Percentiles rank a stretch among this genome's conserved stretches.
Conservation (phyloP, 2,113 vertebrate genomes). For the Hyperoodon ampullatus region DNA sequence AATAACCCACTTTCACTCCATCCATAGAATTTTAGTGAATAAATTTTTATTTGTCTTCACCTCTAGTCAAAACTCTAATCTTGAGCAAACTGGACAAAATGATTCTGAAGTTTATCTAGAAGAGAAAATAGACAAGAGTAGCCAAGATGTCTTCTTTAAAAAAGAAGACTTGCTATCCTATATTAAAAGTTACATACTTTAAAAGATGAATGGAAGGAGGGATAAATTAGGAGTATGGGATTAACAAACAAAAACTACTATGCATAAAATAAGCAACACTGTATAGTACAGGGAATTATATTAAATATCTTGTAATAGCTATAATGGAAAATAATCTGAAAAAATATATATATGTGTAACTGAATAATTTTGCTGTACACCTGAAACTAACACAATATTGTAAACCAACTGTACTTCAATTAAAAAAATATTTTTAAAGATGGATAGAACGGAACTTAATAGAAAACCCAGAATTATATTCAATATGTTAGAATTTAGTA, state of each 20-base stretch:
- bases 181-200: background rate
- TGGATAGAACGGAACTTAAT: background rate
- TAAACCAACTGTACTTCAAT: background rate
- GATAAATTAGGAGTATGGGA: too few species aligned
- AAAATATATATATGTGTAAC: background rate
- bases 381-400: background rate
- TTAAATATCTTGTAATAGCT: background rate
- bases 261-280: too few species aligned
- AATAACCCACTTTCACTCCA: background rate
- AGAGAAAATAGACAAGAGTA: conserved; percentile 4
- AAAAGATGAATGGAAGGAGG: background rate
- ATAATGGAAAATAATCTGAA: background rate
- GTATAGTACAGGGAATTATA: too few species aligned
- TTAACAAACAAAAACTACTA: too few species aligned
- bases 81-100: background rate
- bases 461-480: background rate
- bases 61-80: background rate
- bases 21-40: background rate
- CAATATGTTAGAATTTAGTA: background rate
- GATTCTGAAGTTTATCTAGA: background rate
- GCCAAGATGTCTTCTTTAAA: background rate
- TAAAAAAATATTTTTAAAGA: background rate
- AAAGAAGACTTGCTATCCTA: background rate
- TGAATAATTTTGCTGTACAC: background rate
- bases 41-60: background rate